Evolutionary conservation across 1,140 invertebrate species (phyloP), one percentile per base, ranked within the genome.

Genomic region (Cyphomyrmex costatus): DNA sequence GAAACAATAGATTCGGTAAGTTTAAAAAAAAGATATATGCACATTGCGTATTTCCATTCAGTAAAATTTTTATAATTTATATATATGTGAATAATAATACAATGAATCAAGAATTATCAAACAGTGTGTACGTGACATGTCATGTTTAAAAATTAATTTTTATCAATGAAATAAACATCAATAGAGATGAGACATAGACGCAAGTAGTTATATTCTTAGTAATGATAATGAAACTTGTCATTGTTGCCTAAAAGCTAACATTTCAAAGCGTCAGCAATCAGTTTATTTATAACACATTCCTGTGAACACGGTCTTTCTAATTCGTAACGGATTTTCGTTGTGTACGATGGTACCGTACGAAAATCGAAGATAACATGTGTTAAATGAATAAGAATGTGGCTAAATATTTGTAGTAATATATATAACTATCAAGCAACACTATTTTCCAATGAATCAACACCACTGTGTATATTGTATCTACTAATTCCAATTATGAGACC

Each of bases 11-110:
- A 30, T 89, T 78, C 53, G 3, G 12, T 61, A 66, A 36, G n/a
- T 82, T 30, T 33, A 42, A 78, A 86, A 89, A 89, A 86, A 58
- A 89, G 16, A 89, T 89, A n/a, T n/a, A n/a, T 89, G 66, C 16
- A 63, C 2, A 46, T 16, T n/a, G 51, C 58, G 61, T 83, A 51
- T 71, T 83, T 77, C 8, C 51, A 82, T 73, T 71, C 12, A 83
- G 24, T 53, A 73, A 71, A 71, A 68, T 46, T 71, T 24, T 70
- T 7, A 8, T 46, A 71, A 73, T 0, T 82, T 19, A 33, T 82
- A 73, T 70, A 71, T 3, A 19, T 60, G 12, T 42, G 27, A 19
- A 21, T 42, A 77, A 30, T 61, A 36, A 61, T 77, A 24, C 21
- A 68, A 8, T 71, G 51, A 58, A 70, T 82, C 21, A 24, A 82